Conservation (phyloP, 2,888 invertebrate species). For the Podabrus alpinus region DNA sequence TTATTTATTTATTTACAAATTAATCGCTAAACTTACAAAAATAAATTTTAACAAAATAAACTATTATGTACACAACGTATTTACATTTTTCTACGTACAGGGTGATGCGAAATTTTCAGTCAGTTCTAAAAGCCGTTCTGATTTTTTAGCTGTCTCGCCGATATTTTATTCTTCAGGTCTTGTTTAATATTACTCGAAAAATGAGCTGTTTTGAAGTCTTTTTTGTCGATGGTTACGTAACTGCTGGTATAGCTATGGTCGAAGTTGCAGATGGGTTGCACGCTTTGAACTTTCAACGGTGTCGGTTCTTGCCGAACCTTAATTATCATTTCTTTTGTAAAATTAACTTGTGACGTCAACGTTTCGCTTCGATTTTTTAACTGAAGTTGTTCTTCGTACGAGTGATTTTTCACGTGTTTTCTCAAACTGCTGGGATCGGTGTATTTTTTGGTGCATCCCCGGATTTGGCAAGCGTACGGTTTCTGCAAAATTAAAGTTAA, state of each 20-base stretch:
- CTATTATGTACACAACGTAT: conserved; percentile 2
- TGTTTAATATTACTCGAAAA: conserved; percentile 43
- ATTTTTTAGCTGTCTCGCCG: conserved; percentile 43
- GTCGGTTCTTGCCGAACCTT: background rate
- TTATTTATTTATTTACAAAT: background rate
- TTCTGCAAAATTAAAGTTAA: conserved; percentile 63
- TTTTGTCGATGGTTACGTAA: conserved; percentile 17
- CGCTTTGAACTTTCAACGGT: background rate
- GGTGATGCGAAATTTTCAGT: background rate
- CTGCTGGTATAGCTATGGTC: conserved; percentile 39
- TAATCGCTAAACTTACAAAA: background rate
- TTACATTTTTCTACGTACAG: background rate
- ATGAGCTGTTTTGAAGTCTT: conserved; percentile 3
- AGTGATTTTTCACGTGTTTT: conserved; percentile 89
- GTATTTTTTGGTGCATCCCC: conserved; percentile 87
- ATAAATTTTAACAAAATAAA: background rate
- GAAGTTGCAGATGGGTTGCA: conserved; percentile 11
- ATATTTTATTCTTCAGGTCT: conserved; percentile 54
- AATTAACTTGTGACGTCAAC: background rate
- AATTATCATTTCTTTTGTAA: background rate
- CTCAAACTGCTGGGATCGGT: conserved; percentile 92
- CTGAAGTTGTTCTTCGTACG: conserved; percentile 51
- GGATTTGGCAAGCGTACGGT: conserved; percentile 88
- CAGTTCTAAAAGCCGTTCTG: background rate
- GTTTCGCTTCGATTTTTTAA: conserved; percentile 44